Percentiles rank a stretch among this genome's conserved stretches.
Conservation (phyloP, 2,113 vertebrate species). For the Hemicordylus capensis region DNA sequence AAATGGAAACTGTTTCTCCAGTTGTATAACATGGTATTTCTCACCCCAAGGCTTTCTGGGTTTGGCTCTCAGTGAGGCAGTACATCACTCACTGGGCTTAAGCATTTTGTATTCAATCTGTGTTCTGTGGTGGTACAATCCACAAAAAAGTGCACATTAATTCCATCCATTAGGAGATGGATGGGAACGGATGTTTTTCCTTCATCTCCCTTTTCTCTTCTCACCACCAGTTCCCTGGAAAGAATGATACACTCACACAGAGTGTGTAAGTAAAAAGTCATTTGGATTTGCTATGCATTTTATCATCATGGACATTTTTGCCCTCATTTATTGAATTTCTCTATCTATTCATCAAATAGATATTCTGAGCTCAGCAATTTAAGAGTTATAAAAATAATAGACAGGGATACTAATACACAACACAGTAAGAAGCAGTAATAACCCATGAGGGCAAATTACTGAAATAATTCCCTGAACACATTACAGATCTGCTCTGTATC, state of each 20-base stretch:
- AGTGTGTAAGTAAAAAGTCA: background rate
- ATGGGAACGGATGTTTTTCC: background rate
- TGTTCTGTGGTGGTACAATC: background rate
- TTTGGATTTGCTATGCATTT: slow-evolving; percentile 5
- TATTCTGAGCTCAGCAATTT: slow-evolving; percentile 9
- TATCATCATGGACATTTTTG: slow-evolving; percentile 3
- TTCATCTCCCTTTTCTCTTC: background rate
- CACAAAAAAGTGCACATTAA: background rate
- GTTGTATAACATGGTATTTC: too few relatives aligned
- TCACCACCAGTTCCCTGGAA: background rate
- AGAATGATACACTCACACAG: background rate
- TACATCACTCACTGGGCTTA: too few relatives aligned
- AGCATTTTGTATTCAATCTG: background rate
- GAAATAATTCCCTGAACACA: slow-evolving; percentile 1
- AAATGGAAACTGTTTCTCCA: too few relatives aligned
- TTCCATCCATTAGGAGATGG: background rate
- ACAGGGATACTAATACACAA: background rate
- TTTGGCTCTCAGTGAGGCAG: too few relatives aligned
- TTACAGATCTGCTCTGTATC: background rate
- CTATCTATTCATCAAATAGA: slow-evolving; percentile 6
- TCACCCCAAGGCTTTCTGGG: too few relatives aligned
- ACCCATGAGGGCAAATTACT: slow-evolving; percentile 1
- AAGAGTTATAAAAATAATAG: slow-evolving; percentile 23
- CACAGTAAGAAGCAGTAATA: slow-evolving; percentile 5
- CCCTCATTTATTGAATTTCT: background rate